Base-by-base conservation (phyloP, 2,113 vertebrate genomes). In the Hemichromis elongatus region DNA sequence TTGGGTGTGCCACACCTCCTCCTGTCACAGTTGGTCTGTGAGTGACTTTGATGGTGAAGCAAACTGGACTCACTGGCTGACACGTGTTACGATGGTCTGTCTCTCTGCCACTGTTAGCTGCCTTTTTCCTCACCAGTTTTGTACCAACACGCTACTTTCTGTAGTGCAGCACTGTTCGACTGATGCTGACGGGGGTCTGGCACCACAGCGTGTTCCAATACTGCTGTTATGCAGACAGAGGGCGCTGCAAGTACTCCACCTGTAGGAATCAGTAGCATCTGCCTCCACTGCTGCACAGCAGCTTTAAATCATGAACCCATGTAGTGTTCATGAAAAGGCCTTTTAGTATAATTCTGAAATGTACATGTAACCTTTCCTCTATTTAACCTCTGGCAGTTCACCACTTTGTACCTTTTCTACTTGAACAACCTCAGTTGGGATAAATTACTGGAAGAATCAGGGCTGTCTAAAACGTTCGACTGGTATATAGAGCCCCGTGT, bases 1-100 rank as follows among this genome's bases (percentile, higher is more conserved):
- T 0, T 9, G 26, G 55, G 0, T 57, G 26, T 57, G 55, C 28
- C 54, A 56, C 24, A 26, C 1, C 12, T 56, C 0, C 14, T 0
- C 54, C 54, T 56, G 12, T 56, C 54, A 28, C 24, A 56, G 54
- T 12, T 56, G 26, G 52, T 54, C 21, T 24, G n/a, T 54, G 1
- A 45, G 12, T 0, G 18, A 2, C 8, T 56, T 28, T 56, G 55
- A 57, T 16, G 24, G 0, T 56, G 55, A 0, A 28, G 24, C 24
- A 28, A 56, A 56, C 54, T 30, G 30, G 4, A 5, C 30, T 28
- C 54, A 0, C 54, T 56, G n/a, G n/a, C n/a, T n/a, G n/a, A n/a
- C n/a, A n/a, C n/a, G 14, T 9, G 26, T 18, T 30, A 14, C 6
- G 55, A 30, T 30, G 56, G 56, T 59, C 56, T 0, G 2, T 9